Evolutionary conservation across 2,888 invertebrate genomes (phyloP), one percentile per base, ranked within the genome.

Genomic region (Orthonychiurus folsomi): DNA sequence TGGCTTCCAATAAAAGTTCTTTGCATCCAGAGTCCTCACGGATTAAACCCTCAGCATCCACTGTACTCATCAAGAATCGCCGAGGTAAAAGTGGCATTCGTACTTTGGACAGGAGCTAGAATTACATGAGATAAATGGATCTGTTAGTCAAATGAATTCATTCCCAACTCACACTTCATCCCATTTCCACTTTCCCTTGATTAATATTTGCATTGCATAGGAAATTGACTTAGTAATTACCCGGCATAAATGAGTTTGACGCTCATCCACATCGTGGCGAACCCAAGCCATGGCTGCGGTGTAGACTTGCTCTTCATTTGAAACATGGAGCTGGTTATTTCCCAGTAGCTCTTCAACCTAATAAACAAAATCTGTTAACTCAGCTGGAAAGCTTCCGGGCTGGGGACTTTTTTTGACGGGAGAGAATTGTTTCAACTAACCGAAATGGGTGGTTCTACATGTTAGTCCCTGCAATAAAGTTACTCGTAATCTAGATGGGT

Each of bases 261-360:
- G 77, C 69, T 82, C 80, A n/a, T 78, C 74, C 50, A 84, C 75
- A 74, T 85, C 83, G 71, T 85, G 84, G 72, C 84, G 85, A 27
- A 85, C 80, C 85, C 85, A 86, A 73, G 83, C 83, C 64, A 86
- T 76, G 23, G 85, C 85, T 5, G 85, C 84, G 37, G 80, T 76
- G 73, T 84, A 86, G 1, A 85, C 85, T 65, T 83, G 82, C 76
- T 85, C 85, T 74, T 86, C 86, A 18, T 82, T 83, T 27, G 83
- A 81, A 62, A 85, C 84, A 73, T 85, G 85, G 66, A 86, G 76
- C 75, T 85, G 83, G 72, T 81, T 81, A 74, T 84, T 85, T 3
- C 85, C 84, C 66, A 85, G 82, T 67, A 86, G 76, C 75, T 85
- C 85, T 74, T 82, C 82, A 54, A 85, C 83, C 82, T 83, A 65